phyloP scores from a whole-genome alignment of 2,113 vertebrate species.

The Rhinolophus sinicus region DNA sequence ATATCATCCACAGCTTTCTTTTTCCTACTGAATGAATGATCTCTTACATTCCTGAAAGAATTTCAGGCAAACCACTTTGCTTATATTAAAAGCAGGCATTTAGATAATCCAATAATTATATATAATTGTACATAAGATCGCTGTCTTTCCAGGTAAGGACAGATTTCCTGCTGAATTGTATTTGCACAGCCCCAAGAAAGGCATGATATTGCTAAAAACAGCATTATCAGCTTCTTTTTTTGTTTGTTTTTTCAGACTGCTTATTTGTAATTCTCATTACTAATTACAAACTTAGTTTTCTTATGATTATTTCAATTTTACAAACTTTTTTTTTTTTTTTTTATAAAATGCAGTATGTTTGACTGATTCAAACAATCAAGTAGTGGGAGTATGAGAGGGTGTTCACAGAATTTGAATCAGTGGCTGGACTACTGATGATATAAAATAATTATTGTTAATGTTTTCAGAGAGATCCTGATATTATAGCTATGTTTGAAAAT shows the following conservation, averaged over 20 bases:
- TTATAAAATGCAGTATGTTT: not conserved
- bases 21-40: slow-evolving; percentile 31
- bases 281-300: not conserved
- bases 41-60: slow-evolving; percentile 35
- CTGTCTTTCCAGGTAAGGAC: not conserved
- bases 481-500: not conserved
- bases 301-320: not conserved
- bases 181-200: not conserved
- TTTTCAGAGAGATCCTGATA: not conserved
- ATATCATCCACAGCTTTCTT: slow-evolving; percentile 6
- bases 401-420: not conserved
- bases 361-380: not conserved
- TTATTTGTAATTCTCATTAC: not conserved
- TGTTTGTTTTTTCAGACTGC: not conserved
- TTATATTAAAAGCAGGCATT: slow-evolving; percentile 52
- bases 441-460: not conserved
- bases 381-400: not conserved
- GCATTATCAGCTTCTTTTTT: fast-evolving
- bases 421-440: not conserved
- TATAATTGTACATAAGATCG: not conserved
- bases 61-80: slow-evolving; percentile 30
- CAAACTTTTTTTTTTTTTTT: too few species aligned
- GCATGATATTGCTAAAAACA: not conserved
- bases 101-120: slow-evolving; percentile 9
- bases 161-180: not conserved